phyloP scores from a whole-genome alignment of 2,888 invertebrate species.

The Timema cristinae region DNA sequence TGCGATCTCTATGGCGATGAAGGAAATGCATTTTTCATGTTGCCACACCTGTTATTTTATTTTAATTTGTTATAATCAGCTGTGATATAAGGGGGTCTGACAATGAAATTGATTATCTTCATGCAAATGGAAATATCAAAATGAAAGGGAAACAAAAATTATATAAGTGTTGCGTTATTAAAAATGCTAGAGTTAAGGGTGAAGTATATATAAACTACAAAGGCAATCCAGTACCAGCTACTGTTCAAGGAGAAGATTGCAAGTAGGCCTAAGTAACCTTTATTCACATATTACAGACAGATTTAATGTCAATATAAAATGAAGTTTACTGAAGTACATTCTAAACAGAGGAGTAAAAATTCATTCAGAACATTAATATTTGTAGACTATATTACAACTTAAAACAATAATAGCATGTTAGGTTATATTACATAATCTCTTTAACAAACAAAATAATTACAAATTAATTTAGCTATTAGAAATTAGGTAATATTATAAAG shows the following conservation, averaged over 20 bases:
- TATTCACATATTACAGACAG: background rate
- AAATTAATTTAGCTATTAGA: too few relatives aligned
- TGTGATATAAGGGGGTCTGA: background rate
- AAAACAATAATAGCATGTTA: too few relatives aligned
- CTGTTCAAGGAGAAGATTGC: constrained; percentile 3
- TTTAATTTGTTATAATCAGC: background rate
- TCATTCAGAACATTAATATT: too few relatives aligned
- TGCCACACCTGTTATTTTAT: background rate
- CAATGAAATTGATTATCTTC: background rate
- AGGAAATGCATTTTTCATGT: background rate
- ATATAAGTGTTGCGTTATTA: background rate
- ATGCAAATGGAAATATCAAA: background rate
- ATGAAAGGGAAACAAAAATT: background rate
- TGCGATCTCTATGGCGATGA: background rate
- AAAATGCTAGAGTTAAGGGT: background rate
- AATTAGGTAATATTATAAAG: too few relatives aligned
- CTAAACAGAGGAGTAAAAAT: too few relatives aligned
- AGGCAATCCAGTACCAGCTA: background rate
- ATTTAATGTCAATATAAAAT: background rate
- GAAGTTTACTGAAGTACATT: background rate
- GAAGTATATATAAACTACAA: background rate
- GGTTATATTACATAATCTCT: too few relatives aligned
- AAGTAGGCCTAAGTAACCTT: background rate
- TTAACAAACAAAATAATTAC: too few relatives aligned
- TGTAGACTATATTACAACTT: too few relatives aligned